Evolutionary conservation across 2,888 invertebrate species (phyloP).

Genomic region (Acrobeloides nanus): DNA sequence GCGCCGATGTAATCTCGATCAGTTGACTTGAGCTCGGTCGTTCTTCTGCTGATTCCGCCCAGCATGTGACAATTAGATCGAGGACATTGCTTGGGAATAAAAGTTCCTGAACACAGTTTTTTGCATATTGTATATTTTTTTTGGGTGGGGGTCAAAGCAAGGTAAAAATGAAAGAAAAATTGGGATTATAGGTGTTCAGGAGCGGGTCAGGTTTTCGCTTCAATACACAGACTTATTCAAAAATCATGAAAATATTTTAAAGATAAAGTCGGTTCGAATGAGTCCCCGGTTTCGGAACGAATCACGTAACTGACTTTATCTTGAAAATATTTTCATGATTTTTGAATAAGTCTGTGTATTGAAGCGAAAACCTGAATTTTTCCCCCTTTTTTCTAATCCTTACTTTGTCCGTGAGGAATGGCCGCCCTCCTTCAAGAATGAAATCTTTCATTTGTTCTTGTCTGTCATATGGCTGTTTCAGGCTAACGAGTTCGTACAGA

Average conservation of each 20-base stretch:
- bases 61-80: constrained; percentile 89
- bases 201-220: background rate
- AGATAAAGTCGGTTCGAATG: too few species aligned
- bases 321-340: too few species aligned
- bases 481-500: constrained; percentile 83
- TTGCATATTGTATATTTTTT: background rate
- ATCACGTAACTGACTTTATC: too few species aligned
- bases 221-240: background rate
- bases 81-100: constrained; percentile 65
- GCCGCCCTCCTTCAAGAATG: constrained; percentile 85
- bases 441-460: constrained; percentile 94
- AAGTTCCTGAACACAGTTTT: constrained; percentile 51
- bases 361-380: background rate
- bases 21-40: constrained; percentile 89
- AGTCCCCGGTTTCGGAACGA: too few species aligned
- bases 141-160: too few species aligned
- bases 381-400: constrained; percentile 52
- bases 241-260: too few species aligned
- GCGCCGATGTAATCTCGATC: constrained; percentile 68
- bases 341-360: too few species aligned
- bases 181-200: background rate
- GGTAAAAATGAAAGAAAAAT: too few species aligned
- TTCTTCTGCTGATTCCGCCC: constrained; percentile 72
- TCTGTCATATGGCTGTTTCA: constrained; percentile 88
- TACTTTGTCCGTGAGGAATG: constrained; percentile 75